Conservation (phyloP, 2,113 vertebrate genomes). For the Rattus rattus region DNA sequence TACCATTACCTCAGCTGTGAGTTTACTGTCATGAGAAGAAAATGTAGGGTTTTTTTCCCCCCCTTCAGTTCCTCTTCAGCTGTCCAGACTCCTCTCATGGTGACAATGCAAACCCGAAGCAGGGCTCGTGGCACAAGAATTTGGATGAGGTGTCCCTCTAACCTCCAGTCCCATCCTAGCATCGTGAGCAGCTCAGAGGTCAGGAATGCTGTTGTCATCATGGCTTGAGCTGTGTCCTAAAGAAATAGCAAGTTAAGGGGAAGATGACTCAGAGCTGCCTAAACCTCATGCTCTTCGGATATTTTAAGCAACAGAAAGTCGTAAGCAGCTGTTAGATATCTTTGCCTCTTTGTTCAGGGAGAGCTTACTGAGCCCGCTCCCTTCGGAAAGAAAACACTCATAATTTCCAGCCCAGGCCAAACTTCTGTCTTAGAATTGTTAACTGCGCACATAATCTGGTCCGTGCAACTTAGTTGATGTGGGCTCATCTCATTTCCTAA, state of each 20-base stretch:
- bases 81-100: constrained; percentile 66
- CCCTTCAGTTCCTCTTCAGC: constrained; percentile 69
- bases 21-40: constrained; percentile 42
- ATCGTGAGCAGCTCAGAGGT: constrained; percentile 74
- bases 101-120: neutral
- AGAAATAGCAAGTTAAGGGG: constrained; percentile 75
- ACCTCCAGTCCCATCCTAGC: constrained; percentile 74
- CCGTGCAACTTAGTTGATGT: neutral
- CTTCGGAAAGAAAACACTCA: constrained; percentile 73
- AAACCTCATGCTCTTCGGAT: constrained; percentile 76
- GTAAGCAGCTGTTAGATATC: constrained; percentile 81
- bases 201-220: constrained; percentile 79
- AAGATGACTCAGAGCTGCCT: constrained; percentile 77
- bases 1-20: constrained; percentile 53
- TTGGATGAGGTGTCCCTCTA: constrained; percentile 65
- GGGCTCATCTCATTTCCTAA: constrained; percentile 44
- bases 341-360: constrained; percentile 77
- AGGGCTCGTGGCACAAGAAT: neutral
- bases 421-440: constrained; percentile 52
- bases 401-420: constrained; percentile 73
- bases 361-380: constrained; percentile 63
- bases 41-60: constrained; percentile 56
- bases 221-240: constrained; percentile 65
- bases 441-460: constrained; percentile 15
- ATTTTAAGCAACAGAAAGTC: constrained; percentile 81